Base-by-base conservation (phyloP, 2,113 vertebrate species). In the Petrocephalus zakoni region DNA sequence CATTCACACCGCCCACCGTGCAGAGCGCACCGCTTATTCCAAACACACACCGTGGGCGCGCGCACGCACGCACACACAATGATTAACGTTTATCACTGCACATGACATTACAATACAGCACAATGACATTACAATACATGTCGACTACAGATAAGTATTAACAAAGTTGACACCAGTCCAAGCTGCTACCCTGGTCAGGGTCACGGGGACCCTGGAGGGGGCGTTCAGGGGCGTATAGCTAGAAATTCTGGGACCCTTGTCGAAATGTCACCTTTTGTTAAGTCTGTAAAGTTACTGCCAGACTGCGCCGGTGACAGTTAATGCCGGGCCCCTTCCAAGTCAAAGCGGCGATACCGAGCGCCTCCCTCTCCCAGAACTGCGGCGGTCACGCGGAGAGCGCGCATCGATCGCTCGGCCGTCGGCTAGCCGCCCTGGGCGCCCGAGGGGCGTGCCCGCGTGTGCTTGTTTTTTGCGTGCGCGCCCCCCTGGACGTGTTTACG, bases 401-500 rank as follows among this genome's bases (percentile, higher is more conserved):
- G 49, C 0, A 2, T 68, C 86, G 21, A 47, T 64, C 19, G 19
- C 61, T 94, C 93, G 90, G 90, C 0, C 0, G 37, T 92, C 4
- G 92, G 94, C 93, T 94, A 91, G 82, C 84, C 89, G 83, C 87
- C 6, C 91, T 93, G 68, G n/a, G 64, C 64, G 17, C 61, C 88
- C 19, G 42, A 92, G 90, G 90, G 94, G 93, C 91, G 95, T 93
- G 92, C 88, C 78, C 55, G 25, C 2, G 55, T 46, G 0, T 51
- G 25, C 87, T 85, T 85, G 58, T 83, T 81, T 19, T 52, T 82
- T 88, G 87, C 90, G 91, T 89, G 88, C 92, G 94, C 94, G 93
- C 93, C 93, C 88, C 42, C 92, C 82, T 15, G 52, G 89, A 88
- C 87, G 92, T 72, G 87, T 58, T 88, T 52, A 82, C 75, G 7